Evolutionary conservation across 2,888 invertebrate species (phyloP), one percentile per base, ranked within the genome.

Genomic region (Yponomeuta evonymella): DNA sequence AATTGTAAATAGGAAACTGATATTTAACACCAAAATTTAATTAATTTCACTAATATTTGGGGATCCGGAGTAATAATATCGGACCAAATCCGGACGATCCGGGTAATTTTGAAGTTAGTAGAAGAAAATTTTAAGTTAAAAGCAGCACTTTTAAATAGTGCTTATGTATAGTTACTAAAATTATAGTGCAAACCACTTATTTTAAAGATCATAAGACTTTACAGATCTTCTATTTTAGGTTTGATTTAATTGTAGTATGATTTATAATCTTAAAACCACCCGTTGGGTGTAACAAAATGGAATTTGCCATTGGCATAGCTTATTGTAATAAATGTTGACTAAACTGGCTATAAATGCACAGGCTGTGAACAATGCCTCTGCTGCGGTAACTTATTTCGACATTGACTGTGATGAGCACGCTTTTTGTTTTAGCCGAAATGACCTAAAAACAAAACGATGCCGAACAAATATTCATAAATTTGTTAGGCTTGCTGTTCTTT

Each of bases 361-460:
- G 51, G 30, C 63, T 66, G 33, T 23, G 67, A 48, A 67, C 67
- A 67, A 67, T 67, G 67, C 67, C 11, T 48, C 23, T 15, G 67
- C 67, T 43, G 48, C 15, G 43, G 43, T 36, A 43, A 43, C 43
- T 33, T 12, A 48, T 69, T 51, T 69, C 70, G 62, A 71, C 62
- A 71, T 62, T 48, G 43, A 64, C 71, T 33, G 68, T 30, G 71
- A 29, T 71, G 69, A 70, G 23, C 65, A 58, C 51, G 30, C 30
- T 33, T 69, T 58, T 71, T 70, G 67, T 70, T 71, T 69, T 65
- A 69, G n/a, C 64, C 33, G 65, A 58, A 58, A 58, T 65, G 65
- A 58, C 51, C 51, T 15, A 58, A 58, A 58, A 58, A 58, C 51
- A 3, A 58, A 58, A 58, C 51, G 51, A 58, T 15, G 51, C 12